Conservation (phyloP, 2,888 invertebrate genomes). For the Metellina segmentata region DNA sequence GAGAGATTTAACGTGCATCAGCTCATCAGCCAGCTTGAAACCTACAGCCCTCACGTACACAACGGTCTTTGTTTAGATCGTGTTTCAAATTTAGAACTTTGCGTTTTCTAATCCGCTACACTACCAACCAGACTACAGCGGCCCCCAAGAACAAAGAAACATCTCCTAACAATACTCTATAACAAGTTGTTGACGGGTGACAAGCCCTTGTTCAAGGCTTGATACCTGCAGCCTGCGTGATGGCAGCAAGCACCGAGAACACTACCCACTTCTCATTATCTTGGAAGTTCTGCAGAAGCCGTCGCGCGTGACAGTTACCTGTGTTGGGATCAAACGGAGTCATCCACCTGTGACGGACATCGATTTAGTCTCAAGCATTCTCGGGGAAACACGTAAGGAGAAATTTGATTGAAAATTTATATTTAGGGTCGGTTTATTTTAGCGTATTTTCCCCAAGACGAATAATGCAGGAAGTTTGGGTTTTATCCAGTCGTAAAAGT, state of each 20-base stretch:
- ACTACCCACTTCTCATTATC: not conserved
- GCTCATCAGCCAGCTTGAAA: too few species aligned
- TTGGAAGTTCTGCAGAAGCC: not conserved
- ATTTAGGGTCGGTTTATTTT: constrained; percentile 18
- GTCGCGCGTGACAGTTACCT: not conserved
- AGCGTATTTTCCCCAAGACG: not conserved
- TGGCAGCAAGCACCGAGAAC: not conserved
- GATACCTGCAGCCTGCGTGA: too few species aligned
- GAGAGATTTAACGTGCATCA: too few species aligned
- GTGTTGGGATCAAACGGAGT: constrained; percentile 13
- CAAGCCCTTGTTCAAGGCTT: too few species aligned
- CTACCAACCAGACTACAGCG: too few species aligned
- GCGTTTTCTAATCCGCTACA: too few species aligned
- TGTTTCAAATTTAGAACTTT: too few species aligned
- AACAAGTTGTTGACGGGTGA: too few species aligned
- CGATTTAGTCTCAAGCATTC: not conserved
- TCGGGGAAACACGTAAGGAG: not conserved
- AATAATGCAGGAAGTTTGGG: not conserved
- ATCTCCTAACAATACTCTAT: too few species aligned
- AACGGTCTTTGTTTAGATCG: too few species aligned
- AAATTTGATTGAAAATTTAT: constrained; percentile 1
- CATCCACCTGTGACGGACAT: not conserved
- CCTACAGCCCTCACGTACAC: too few species aligned
- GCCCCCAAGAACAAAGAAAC: too few species aligned
- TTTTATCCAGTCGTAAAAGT: not conserved